Evolutionary conservation across 2,888 invertebrate species (phyloP), one percentile per base, ranked within the genome.

Genomic region (Pyrrhosoma nymphula): DNA sequence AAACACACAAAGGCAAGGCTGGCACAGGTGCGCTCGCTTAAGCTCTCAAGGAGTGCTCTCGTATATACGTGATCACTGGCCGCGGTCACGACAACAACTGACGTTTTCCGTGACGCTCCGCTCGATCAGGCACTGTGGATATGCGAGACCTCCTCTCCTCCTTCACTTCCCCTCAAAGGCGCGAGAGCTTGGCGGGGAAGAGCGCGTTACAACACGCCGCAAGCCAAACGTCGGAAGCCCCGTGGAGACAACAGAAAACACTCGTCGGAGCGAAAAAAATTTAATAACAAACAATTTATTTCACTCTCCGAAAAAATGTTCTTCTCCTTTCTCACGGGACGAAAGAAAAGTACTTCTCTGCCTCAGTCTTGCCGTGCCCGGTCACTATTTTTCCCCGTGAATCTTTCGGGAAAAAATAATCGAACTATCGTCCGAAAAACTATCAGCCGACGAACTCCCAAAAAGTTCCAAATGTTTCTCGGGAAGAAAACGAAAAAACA

Each of bases 61-160:
- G 12, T 14, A 47, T 8, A 39, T 23, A 56, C n/a, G 56, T 47
- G 55, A 23, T n/a, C 55, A 89, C 89, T 56, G 26, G 26, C 35
- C 89, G 55, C 55, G 14, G 89, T 89, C 89, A 89, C 89, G 89
- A 56, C 47, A 56, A 56, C 56, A 89, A 89, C 89, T 89, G 89
- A 35, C 89, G 89, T 82, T 82, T 35, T 60, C 16, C 4, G 18
- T 35, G 82, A 82, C 55, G 89, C 47, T 20, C 56, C 89, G 55
- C 88, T 88, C 88, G 88, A 88, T 88, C 88, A 47, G 47, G 69
- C 69, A 69, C 82, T 14, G 82, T 35, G 82, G 82, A 82, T 82
- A 26, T 14, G 82, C 10, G n/a, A 14, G 26, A 82, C 82, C 82
- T 82, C 82, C 35, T 35, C 82, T 35, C 18, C 35, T n/a, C 6